Percentiles rank a stretch among this genome's conserved stretches.
These are phyloP conservation scores for Heterotilapia buettikoferi DNA, from an alignment of 2,113 vertebrate species.

Conservation along the genomic window DNA sequence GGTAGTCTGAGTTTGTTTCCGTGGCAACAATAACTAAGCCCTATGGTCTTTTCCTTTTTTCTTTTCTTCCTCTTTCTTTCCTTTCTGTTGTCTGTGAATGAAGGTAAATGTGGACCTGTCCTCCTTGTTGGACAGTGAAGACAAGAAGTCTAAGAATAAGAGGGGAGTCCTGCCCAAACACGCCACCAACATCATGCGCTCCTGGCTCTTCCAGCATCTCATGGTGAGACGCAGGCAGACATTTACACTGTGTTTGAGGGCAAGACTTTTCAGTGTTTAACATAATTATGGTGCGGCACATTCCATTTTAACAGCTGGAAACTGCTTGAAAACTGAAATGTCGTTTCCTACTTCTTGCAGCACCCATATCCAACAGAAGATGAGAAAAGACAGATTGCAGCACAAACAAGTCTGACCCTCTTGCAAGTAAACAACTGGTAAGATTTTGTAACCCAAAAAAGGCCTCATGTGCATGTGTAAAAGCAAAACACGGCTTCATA, in stretches of 20 bases:
- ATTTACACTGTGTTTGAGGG: neutral
- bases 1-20: conserved; percentile 71
- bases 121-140: conserved; percentile 91
- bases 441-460: conserved; percentile 39
- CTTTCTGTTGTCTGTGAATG: conserved; percentile 30
- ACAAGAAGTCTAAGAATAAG: conserved; percentile 99
- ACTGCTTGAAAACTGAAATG: neutral
- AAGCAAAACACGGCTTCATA: neutral
- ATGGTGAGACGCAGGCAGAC: conserved; percentile 79
- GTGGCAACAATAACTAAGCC: conserved; percentile 71
- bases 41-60: neutral
- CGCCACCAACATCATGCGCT: conserved; percentile 99
- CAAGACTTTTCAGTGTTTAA: neutral
- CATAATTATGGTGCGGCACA: neutral
- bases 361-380: conserved; percentile 98
- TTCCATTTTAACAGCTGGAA: neutral
- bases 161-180: conserved; percentile 96
- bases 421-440: conserved; percentile 99
- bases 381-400: conserved; percentile 96
- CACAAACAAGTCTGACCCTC: conserved; percentile 95
- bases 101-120: conserved; percentile 96
- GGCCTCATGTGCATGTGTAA: neutral
- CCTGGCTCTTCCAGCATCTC: conserved; percentile 99
- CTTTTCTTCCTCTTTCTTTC: neutral
- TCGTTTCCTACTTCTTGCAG: conserved; percentile 60